Base-by-base conservation (phyloP, 2,797 vertebrate species). In the Manis crassicaudata region DNA sequence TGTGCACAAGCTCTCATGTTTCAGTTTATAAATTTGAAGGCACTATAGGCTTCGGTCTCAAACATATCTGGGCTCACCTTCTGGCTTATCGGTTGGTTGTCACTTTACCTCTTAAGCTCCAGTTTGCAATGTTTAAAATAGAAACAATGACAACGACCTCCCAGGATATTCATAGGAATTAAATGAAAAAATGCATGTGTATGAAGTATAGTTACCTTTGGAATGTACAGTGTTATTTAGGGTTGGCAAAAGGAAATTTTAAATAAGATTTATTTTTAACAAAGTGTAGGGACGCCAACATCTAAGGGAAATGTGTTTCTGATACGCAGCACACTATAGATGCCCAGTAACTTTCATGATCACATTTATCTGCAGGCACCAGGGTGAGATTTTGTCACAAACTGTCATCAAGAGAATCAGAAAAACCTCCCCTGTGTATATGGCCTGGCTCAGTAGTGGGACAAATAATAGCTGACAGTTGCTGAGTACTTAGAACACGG, bases 11-110 rank as follows among this genome's bases (percentile, higher is more conserved):
- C 4, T n/a, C 9, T 91, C 20, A 52, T 67, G 21, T 68, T 75
- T 81, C 76, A 86, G 76, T 85, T 94, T 56, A n/a, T 77, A 68
- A 63, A 43, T 84, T 70, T 73, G 52, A 77, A 92, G 60, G 18
- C n/a, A 52, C 6, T 75, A 6, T 27, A 46, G 80, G 18, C 37
- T 83, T 87, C 56, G 52, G 3, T 63, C 43, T 87, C 25, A 87
- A 56, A 67, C 0, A 68, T 50, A 73, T 63, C 46, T 58, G 25
- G 17, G 10, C 80, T 63, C 54, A 65, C 62, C 60, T 90, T 72
- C 67, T 43, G 60, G 37, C 37, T 56, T 68, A 16, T 63, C 23
- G 35, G 54, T n/a, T 46, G 76, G 11, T 60, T 86, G n/a, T 60
- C 62, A 83, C 3, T 46, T 65, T 37, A 32, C 52, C 10, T 79